Evolutionary conservation across 1,140 invertebrate genomes (phyloP), one percentile per base, ranked within the genome.

Genomic region (Stenopsyche tienmushanensis): DNA sequence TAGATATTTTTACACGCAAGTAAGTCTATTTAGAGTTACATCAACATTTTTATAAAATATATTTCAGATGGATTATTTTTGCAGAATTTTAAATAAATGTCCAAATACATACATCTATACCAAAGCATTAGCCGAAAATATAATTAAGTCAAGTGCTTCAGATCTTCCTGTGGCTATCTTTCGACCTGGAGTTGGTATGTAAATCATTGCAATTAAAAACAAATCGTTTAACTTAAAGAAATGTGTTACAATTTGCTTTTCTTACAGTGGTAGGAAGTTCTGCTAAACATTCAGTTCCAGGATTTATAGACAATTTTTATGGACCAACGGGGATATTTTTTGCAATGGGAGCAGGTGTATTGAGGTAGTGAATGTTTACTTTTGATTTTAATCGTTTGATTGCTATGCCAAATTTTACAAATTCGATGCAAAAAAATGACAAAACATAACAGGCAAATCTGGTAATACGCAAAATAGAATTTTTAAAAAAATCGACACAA

Each of bases 101-200:
- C 18, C 39, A 45, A 58, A 42, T n/a, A 45, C 41, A 44, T 58
- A 58, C 23, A 20, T 41, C 13, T 58, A 39, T 15, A 44, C 55
- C 15, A 58, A 58, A 15, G 42, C 13, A 3, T 3, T 45, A 25
- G 21, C n/a, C 44, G 55, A 58, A 24, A 15, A 58, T 17, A 17
- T 58, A 13, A 25, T 58, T n/a, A 58, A 45, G 44, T 24, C 7
- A 3, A 41, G 44, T 18, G 53, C 53, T 7, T 13, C 1, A 58
- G 18, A 58, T 42, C 18, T 58, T 1, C 55, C 55, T 2, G 55
- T 58, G 24, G 55, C 55, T 24, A 58, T 58, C 10, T 58, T 44
- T 18, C 1, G 55, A n/a, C 55, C 55, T 20, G 29, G 18, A 34
- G 15, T 58, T 44, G 41, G 55, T n/a, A n/a, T n/a, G n/a, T 58